Percentiles rank a stretch among this genome's conserved stretches.
Evolutionary conservation across 1,140 invertebrate species (phyloP).

Genomic region (Cherax destructor): DNA sequence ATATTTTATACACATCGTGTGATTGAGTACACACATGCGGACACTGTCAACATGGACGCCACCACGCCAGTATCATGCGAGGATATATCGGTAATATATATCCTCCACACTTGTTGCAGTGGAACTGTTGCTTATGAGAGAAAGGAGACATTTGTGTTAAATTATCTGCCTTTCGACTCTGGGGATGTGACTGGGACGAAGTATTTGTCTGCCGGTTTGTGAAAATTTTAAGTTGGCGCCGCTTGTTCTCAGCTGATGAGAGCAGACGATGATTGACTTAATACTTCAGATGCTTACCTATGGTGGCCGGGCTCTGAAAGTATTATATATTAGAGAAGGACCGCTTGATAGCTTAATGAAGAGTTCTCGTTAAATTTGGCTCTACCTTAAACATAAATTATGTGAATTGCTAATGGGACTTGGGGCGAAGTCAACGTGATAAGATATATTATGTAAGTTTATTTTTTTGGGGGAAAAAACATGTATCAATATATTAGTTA

Average conservation of each 20-base stretch:
- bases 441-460: too few relatives aligned
- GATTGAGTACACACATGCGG: neutral
- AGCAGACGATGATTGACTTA: neutral
- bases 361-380: too few relatives aligned
- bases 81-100: conserved; percentile 28
- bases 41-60: conserved; percentile 33
- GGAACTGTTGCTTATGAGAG: neutral
- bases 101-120: neutral
- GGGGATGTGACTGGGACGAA: neutral
- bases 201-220: neutral
- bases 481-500: too few relatives aligned
- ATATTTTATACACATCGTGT: too few relatives aligned
- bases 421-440: too few relatives aligned
- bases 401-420: too few relatives aligned
- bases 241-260: neutral
- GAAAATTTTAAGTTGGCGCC: neutral
- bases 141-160: neutral
- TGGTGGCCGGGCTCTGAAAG: neutral
- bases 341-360: too few relatives aligned
- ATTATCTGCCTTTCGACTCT: too few relatives aligned
- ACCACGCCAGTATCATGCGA: conserved; percentile 28
- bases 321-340: neutral
- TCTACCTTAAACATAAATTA: too few relatives aligned
- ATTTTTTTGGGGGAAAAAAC: too few relatives aligned
- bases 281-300: neutral